Conservation (phyloP, 2,797 vertebrate species). For the Pelochelys cantorii region DNA sequence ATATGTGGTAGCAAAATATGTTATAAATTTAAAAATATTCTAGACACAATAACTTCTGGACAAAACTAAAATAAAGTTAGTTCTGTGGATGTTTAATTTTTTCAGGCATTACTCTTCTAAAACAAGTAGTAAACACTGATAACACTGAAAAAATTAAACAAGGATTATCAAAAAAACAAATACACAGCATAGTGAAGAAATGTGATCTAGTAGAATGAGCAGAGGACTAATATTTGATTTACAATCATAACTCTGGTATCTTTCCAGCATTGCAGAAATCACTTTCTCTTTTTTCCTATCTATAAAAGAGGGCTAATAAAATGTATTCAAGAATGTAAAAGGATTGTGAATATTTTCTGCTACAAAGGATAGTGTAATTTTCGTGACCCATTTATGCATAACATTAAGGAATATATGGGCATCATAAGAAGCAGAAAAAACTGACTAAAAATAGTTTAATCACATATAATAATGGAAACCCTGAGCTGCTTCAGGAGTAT, state of each 20-base stretch:
- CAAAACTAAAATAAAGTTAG: not conserved
- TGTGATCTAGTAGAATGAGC: not conserved
- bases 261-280: not conserved
- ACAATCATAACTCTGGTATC: not conserved
- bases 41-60: not conserved
- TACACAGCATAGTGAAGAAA: not conserved
- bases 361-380: not conserved
- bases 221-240: not conserved
- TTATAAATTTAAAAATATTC: not conserved
- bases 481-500: not conserved
- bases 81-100: not conserved
- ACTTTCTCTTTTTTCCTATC: not conserved
- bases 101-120: not conserved
- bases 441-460: not conserved
- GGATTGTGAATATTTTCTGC: fast-evolving
- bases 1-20: not conserved
- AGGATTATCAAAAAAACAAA: not conserved
- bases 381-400: not conserved
- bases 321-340: not conserved
- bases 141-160: not conserved
- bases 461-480: not conserved
- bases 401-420: not conserved
- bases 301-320: not conserved
- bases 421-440: not conserved
- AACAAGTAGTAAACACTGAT: not conserved